Conservation (phyloP, 2,888 invertebrate species). For the Thelaira solivaga region DNA sequence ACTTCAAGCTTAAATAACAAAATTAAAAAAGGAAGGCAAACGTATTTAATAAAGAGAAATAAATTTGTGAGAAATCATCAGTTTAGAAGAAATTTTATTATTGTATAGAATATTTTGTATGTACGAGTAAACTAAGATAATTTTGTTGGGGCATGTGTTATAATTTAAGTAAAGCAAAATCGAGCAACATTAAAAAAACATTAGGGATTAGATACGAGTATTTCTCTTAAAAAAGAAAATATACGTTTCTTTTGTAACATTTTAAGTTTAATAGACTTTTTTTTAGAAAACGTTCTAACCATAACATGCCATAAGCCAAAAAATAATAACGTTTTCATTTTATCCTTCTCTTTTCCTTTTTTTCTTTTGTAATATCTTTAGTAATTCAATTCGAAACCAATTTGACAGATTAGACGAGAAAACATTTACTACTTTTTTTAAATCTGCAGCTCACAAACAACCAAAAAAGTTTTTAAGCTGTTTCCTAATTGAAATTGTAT, state of each 20-base stretch:
- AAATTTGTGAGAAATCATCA: background rate
- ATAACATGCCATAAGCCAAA: background rate
- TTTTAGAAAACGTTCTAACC: too few species aligned
- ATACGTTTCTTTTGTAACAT: too few species aligned
- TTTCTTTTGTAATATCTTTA: background rate
- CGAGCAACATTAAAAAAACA: too few species aligned
- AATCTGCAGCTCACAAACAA: background rate
- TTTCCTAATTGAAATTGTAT: constrained; percentile 55
- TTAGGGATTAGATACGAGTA: too few species aligned
- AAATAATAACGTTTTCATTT: background rate
- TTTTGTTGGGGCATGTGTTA: too few species aligned
- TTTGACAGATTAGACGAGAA: constrained; percentile 56
- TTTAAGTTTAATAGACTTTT: too few species aligned
- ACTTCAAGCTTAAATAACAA: constrained; percentile 1
- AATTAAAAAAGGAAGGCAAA: constrained; percentile 10
- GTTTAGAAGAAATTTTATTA: too few species aligned
- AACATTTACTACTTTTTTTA: constrained; percentile 36
- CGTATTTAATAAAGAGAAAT: background rate
- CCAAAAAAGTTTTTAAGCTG: constrained; percentile 24
- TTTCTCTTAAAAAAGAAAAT: too few species aligned
- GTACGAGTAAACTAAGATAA: too few species aligned
- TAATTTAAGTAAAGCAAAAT: too few species aligned
- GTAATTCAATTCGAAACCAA: constrained; percentile 52
- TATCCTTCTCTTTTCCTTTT: background rate
- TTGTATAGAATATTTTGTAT: too few species aligned